A percentile compares a stretch with the other conserved stretches of the same genome.
phyloP scores from a whole-genome alignment of 2,888 invertebrate species.

The Dexiosoma caninum region DNA sequence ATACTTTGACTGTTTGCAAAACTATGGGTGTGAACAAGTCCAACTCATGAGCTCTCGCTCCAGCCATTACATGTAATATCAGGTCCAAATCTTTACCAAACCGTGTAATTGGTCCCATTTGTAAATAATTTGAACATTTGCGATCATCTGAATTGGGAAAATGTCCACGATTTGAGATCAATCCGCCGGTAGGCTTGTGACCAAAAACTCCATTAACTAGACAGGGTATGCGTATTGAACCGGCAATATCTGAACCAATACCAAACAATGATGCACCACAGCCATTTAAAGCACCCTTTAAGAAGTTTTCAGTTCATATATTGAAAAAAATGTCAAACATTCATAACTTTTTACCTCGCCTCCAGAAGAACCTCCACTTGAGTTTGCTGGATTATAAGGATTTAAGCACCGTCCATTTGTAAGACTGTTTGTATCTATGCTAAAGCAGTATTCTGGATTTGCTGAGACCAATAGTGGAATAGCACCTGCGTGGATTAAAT shows the following conservation, averaged over 20 bases:
- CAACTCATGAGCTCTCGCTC: slow-evolving; percentile 77
- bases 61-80: slow-evolving; percentile 82
- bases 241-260: slow-evolving; percentile 91
- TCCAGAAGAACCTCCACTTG: slow-evolving; percentile 92
- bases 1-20: slow-evolving; percentile 78
- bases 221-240: slow-evolving; percentile 91
- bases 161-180: slow-evolving; percentile 80
- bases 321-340: too few species aligned
- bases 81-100: slow-evolving; percentile 86
- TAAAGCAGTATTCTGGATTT: slow-evolving; percentile 92
- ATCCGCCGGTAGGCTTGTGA: slow-evolving; percentile 88
- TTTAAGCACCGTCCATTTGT: slow-evolving; percentile 88
- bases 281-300: slow-evolving; percentile 84
- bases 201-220: slow-evolving; percentile 92
- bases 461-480: slow-evolving; percentile 90
- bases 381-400: slow-evolving; percentile 87
- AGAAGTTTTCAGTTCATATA: too few species aligned
- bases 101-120: slow-evolving; percentile 87
- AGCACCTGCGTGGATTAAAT: slow-evolving; percentile 84
- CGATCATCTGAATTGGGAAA: slow-evolving; percentile 80
- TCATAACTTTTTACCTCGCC: slow-evolving; percentile 82
- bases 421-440: slow-evolving; percentile 90
- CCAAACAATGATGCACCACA: slow-evolving; percentile 87
- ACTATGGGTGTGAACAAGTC: slow-evolving; percentile 79
- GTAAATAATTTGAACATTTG: slow-evolving; percentile 79